Evolutionary conservation across 2,797 vertebrate species (phyloP).

Genomic region (Spondyliosoma cantharus): DNA sequence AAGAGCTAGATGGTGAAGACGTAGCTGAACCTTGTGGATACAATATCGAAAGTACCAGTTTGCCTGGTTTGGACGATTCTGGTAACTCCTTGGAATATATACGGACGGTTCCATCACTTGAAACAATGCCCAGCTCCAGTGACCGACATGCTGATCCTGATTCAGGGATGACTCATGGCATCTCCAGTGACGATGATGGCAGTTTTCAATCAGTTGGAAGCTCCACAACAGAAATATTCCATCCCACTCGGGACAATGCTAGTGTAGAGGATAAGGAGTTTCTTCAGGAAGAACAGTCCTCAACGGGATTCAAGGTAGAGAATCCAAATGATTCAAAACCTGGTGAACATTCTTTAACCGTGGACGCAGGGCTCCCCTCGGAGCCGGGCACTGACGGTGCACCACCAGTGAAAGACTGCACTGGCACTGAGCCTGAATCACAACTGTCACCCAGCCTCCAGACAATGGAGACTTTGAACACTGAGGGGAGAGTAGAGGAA

Average conservation of each 20-base stretch:
- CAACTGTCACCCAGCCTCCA: constrained; percentile 45
- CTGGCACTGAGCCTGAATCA: constrained; percentile 50
- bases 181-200: constrained; percentile 74
- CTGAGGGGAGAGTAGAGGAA: constrained; percentile 47
- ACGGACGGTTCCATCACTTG: constrained; percentile 1
- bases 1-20: constrained; percentile 37
- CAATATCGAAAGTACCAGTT: constrained; percentile 18
- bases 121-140: constrained; percentile 20
- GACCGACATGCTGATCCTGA: constrained; percentile 22
- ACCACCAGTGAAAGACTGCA: constrained; percentile 16
- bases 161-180: constrained; percentile 11
- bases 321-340: constrained; percentile 21
- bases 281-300: background rate
- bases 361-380: constrained; percentile 16
- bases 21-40: constrained; percentile 26
- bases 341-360: background rate
- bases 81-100: constrained; percentile 6
- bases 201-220: constrained; percentile 73
- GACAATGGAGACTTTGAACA: constrained; percentile 52
- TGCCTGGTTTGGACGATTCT: constrained; percentile 24
- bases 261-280: constrained; percentile 24
- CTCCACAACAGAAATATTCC: constrained; percentile 74
- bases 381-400: constrained; percentile 19
- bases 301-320: constrained; percentile 8
- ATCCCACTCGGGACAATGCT: constrained; percentile 49